These are phyloP conservation scores for Nycteola revayana DNA, from an alignment of 2,888 invertebrate genomes.

Conservation along the genomic window DNA sequence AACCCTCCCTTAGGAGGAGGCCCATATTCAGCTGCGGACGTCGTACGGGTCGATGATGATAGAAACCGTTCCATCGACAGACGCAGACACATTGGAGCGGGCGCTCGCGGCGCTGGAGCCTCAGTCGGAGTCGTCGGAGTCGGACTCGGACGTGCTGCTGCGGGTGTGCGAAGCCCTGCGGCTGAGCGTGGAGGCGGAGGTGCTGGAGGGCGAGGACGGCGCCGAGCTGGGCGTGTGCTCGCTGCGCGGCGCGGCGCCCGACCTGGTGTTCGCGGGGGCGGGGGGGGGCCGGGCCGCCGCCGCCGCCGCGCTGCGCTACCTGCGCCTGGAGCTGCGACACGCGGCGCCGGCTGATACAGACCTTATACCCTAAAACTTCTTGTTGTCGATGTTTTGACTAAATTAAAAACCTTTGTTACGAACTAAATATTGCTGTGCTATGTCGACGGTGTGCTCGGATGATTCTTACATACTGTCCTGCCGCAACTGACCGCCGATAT, in stretches of 20 bases:
- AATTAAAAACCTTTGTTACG: too few relatives aligned
- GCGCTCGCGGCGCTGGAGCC: slow-evolving; percentile 6
- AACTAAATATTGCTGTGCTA: too few relatives aligned
- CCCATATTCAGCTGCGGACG: too few relatives aligned
- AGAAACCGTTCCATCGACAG: too few relatives aligned
- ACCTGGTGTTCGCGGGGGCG: slow-evolving; percentile 32
- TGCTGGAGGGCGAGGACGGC: slow-evolving; percentile 16
- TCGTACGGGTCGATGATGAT: too few relatives aligned
- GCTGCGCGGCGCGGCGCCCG: slow-evolving; percentile 32
- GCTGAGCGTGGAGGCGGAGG: slow-evolving; percentile 20
- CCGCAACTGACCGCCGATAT: too few relatives aligned
- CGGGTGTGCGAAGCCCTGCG: slow-evolving; percentile 33
- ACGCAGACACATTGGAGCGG: slow-evolving; percentile 9
- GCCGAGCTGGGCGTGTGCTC: slow-evolving; percentile 24
- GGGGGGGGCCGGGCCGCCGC: slow-evolving; percentile 31
- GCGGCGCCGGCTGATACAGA: not conserved
- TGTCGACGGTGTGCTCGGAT: slow-evolving; percentile 43
- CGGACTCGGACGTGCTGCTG: slow-evolving; percentile 27
- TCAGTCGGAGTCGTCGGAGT: not conserved
- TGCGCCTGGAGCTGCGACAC: slow-evolving; percentile 37
- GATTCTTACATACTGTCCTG: too few relatives aligned
- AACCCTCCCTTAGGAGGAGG: too few relatives aligned
- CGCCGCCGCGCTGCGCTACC: slow-evolving; percentile 38
- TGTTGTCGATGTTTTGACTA: too few relatives aligned
- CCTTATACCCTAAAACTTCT: too few relatives aligned